Evolutionary conservation across 2,113 vertebrate genomes (phyloP), one percentile per base, ranked within the genome.

Genomic region (Sapajus apella): DNA sequence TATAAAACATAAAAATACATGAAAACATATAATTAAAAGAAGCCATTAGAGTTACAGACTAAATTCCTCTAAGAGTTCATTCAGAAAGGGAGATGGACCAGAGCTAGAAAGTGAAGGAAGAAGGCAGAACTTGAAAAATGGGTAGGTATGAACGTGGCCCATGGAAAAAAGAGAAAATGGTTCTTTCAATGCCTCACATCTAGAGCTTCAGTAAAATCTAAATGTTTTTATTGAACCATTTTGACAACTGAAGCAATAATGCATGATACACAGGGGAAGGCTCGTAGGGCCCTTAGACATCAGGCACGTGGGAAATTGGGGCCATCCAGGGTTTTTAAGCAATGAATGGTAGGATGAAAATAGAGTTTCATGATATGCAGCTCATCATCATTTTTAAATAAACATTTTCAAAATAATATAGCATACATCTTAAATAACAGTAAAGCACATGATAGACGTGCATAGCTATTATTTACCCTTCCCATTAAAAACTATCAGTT

Each of bases 401-500:
- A 94, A 68, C 92, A 64, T 11, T 89, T 14, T 87, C 52, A 72
- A 96, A 87, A 50, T 18, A 21, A 81, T 82, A 7, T 55, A 77
- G 40, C 5, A 87, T 16, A n/a, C 4, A 55, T 66, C 83, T 77
- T 50, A 68, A 92, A 91, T 81, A 55, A 96, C 23, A 92, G 3
- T 64, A 3, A 75, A 92, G 50, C 30, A 27, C 64, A 58, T 5
- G 9, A 45, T 56, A 70, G 79, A 10, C 1, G 84, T 61, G 75
- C 37, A 76, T 32, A 55, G 43, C 56, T 55, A 89, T 91, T 76
- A 87, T 97, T 95, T 93, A 89, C 87, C 21, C 30, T 85, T 92
- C 11, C 17, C 90, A 90, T 90, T 64, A 83, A 23, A 96, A 92
- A 96, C 94, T n/a, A 96, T 56, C 72, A 43, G 47, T 94, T 96